Base-by-base conservation (phyloP, 2,797 vertebrate species). In the Poeciliopsis paucimaculata region DNA sequence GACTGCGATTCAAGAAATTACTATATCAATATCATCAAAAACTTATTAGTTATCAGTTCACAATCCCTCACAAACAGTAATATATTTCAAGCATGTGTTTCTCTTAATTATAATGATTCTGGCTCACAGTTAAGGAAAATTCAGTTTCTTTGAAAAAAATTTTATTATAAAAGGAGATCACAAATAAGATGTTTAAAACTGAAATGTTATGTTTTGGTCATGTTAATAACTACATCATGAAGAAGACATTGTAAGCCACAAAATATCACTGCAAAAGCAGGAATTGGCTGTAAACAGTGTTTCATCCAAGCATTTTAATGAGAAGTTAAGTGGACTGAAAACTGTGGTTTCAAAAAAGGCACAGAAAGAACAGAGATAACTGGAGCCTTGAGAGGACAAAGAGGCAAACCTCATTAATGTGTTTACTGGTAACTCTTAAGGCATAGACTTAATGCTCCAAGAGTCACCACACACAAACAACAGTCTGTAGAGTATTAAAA, bases 1-100 rank as follows among this genome's bases (percentile, higher is more conserved):
- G 34, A 28, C 97, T 96, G 11, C 95, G 95, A 3, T 94, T 7
- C 41, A 45, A 45, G 41, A 43, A 41, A 41, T 13, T 41, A n/a
- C 20, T 26, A 41, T 43, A 15, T 45, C 4, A 68, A 41, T 43
- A n/a, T 45, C 4, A 68, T 68, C 64, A 68, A 68, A 68, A 68
- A 10, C 10, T 6, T 68, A 41, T 2, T 20, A 26, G 18, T 39
- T 20, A 36, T 68, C 34, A 5, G 36, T 64, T 36, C 31, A 62
- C 18, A 64, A 20, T 39, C 18, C 8, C 9, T 36, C 18, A 64
- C 31, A 36, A 66, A 23, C 36, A 41, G 34, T 39, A 34, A 9
- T 12, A 12, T 66, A 23, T 68, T 12, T 39, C 20, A 41, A 41
- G 20, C 18, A 68, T 23, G 20, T 13, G 26, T 41, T 23, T 68